Percentiles rank a stretch among this genome's conserved stretches.
phyloP scores from a whole-genome alignment of 2,888 invertebrate species.

The Oscheius myriophilus region DNA sequence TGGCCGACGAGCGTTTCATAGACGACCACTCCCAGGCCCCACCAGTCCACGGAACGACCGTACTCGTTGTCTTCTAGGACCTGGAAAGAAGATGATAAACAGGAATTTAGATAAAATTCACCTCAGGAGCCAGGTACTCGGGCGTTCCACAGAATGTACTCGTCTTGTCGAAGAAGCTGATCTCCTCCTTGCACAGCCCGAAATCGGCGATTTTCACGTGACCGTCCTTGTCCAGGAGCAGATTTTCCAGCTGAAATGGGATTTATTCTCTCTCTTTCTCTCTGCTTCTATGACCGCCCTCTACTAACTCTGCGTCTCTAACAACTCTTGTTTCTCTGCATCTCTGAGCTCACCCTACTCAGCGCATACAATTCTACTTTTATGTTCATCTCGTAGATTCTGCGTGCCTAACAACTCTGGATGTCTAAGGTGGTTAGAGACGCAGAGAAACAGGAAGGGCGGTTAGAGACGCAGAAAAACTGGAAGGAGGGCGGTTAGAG shows the following conservation, averaged over 20 bases:
- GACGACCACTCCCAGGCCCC: slow-evolving; percentile 89
- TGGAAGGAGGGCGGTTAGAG: too few species aligned
- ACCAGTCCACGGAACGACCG: slow-evolving; percentile 93
- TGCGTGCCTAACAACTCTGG: too few species aligned
- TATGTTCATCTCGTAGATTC: too few species aligned
- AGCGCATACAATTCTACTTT: too few species aligned
- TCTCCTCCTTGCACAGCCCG: slow-evolving; percentile 98
- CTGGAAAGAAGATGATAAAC: too few species aligned
- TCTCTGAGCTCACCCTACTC: too few species aligned
- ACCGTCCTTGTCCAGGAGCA: slow-evolving; percentile 95
- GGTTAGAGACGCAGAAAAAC: too few species aligned
- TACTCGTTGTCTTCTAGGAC: slow-evolving; percentile 96
- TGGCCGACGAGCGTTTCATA: slow-evolving; percentile 99
- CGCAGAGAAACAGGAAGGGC: too few species aligned
- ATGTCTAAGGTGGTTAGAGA: too few species aligned
- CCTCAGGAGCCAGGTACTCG: slow-evolving; percentile 93
- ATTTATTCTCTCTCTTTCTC: not conserved
- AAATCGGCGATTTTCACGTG: slow-evolving; percentile 99
- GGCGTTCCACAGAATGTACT: slow-evolving; percentile 79
- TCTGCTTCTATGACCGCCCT: slow-evolving; percentile 79
- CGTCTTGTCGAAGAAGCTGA: slow-evolving; percentile 84
- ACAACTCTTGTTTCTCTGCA: too few species aligned
- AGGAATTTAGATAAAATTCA: too few species aligned
- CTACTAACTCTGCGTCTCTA: slow-evolving; percentile 99
- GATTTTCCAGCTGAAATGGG: slow-evolving; percentile 84